Conservation (phyloP, 2,888 invertebrate species). For the Habrosyne pyritoides region DNA sequence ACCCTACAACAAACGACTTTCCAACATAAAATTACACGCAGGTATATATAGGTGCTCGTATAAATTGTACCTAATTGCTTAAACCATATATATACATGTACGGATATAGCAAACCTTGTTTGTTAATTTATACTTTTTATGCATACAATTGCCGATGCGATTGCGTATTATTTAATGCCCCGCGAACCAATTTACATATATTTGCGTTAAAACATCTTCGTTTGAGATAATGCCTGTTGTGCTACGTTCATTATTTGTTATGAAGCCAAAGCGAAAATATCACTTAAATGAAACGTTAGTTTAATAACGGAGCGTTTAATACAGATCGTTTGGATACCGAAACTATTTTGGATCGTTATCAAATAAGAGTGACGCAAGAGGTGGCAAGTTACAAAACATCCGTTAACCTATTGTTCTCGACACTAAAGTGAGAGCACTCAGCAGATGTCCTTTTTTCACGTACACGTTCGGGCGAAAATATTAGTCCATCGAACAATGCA, state of each 20-base stretch:
- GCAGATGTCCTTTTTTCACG: conserved; percentile 35
- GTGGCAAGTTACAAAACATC: conserved; percentile 55
- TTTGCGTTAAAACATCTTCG: conserved; percentile 13
- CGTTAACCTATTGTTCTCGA: conserved; percentile 48
- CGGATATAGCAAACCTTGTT: background rate
- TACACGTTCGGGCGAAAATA: conserved; percentile 34
- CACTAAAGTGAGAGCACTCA: conserved; percentile 46
- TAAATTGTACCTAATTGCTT: background rate
- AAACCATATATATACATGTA: background rate
- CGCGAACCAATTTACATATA: conserved; percentile 26
- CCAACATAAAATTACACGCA: conserved; percentile 11
- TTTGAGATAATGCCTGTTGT: conserved; percentile 21
- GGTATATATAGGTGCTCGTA: background rate
- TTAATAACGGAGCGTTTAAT: conserved; percentile 35
- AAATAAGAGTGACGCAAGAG: conserved; percentile 49
- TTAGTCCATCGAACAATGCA: conserved; percentile 1
- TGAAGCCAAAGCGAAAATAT: conserved; percentile 50
- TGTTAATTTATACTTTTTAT: background rate
- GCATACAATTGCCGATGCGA: conserved; percentile 21
- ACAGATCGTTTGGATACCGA: conserved; percentile 24
- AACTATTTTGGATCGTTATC: conserved; percentile 40
- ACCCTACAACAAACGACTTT: conserved; percentile 40
- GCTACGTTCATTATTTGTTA: conserved; percentile 22
- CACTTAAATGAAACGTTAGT: conserved; percentile 10
- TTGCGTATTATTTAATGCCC: conserved; percentile 26